Conservation (phyloP, 2,888 invertebrate species). For the Diarsia brunnea region DNA sequence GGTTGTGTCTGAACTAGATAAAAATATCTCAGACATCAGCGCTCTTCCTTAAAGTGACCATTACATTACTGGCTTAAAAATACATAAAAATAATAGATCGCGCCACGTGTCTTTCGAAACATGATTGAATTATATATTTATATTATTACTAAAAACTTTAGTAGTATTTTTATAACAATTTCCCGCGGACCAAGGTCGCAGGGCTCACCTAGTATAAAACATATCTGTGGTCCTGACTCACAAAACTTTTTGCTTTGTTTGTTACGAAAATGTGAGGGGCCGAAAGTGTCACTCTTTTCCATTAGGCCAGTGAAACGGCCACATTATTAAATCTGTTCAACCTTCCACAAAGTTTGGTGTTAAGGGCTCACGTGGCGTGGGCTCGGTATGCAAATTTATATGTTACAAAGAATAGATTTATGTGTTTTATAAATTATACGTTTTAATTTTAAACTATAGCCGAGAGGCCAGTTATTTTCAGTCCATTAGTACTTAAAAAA, state of each 20-base stretch:
- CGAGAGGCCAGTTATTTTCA: constrained; percentile 17
- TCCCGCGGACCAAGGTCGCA: too few relatives aligned
- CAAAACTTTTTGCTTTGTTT: constrained; percentile 62
- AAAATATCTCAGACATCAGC: too few relatives aligned
- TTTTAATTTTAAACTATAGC: constrained; percentile 23
- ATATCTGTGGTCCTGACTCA: constrained; percentile 6
- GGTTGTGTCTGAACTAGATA: too few relatives aligned
- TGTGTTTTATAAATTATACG: constrained; percentile 37
- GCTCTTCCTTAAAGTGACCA: too few relatives aligned
- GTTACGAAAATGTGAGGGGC: constrained; percentile 39
- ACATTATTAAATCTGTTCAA: constrained; percentile 68
- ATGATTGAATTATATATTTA: too few relatives aligned
- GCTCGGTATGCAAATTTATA: constrained; percentile 58
- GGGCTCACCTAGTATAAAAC: too few relatives aligned
- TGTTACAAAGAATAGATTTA: constrained; percentile 44
- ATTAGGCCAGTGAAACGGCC: constrained; percentile 59
- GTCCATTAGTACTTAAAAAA: constrained; percentile 22
- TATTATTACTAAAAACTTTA: too few relatives aligned
- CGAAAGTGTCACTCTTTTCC: constrained; percentile 65
- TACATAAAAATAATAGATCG: too few relatives aligned
- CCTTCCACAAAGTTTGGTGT: constrained; percentile 63
- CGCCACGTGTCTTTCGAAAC: too few relatives aligned
- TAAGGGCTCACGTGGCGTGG: constrained; percentile 43
- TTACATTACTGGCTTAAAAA: too few relatives aligned
- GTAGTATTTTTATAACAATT: too few relatives aligned